These are phyloP conservation scores for Saimiri boliviensis DNA, from an alignment of 2,113 vertebrate genomes.

Conservation along the genomic window DNA sequence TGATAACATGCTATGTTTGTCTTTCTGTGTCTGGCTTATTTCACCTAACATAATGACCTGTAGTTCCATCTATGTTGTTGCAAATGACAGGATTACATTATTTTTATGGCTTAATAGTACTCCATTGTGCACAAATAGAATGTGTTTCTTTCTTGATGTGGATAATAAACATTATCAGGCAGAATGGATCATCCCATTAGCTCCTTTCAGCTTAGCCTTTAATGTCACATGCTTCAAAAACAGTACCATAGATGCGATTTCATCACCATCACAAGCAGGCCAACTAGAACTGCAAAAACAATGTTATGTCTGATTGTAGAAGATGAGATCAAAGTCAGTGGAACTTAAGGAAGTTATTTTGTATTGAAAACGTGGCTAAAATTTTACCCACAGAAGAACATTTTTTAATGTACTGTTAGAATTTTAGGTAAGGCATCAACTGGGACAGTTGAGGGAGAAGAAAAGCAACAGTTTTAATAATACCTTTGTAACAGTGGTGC, in stretches of 20 bases:
- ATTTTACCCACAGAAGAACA: conserved; percentile 27
- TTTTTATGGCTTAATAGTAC: no score
- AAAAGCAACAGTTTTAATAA: conserved; percentile 17
- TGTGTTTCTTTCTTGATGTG: neutral
- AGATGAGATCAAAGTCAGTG: conserved; percentile 6
- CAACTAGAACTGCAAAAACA: neutral
- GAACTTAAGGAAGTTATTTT: conserved; percentile 38
- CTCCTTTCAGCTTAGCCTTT: conserved; percentile 64
- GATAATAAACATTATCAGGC: conserved; percentile 61
- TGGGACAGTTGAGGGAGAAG: neutral
- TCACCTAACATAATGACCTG: no score
- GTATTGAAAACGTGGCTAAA: conserved; percentile 12
- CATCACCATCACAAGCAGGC: neutral
- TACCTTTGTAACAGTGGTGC: neutral
- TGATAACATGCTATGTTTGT: no score
- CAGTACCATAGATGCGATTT: neutral
- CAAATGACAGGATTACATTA: no score
- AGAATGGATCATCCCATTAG: neutral
- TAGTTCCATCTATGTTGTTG: no score
- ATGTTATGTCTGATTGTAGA: neutral
- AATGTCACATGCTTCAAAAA: conserved; percentile 51
- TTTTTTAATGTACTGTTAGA: neutral
- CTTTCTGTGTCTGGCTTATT: no score
- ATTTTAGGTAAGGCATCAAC: conserved; percentile 53
- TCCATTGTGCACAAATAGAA: neutral